These are phyloP conservation scores for Caenorhabditis briggsae DNA, from an alignment of 1,140 invertebrate species.

Conservation along the genomic window DNA sequence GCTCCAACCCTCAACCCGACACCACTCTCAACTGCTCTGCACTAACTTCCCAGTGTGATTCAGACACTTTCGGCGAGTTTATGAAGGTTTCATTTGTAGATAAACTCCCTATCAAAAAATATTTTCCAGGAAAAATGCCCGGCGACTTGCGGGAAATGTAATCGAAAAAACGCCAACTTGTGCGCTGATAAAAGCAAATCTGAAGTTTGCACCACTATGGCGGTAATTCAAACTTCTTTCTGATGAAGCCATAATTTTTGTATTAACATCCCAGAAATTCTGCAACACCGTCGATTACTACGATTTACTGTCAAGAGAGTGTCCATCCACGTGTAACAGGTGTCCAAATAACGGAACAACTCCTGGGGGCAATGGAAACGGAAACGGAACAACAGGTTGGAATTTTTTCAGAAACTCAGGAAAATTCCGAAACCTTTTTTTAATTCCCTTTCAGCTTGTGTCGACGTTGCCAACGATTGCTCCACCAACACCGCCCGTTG, in stretches of 20 bases:
- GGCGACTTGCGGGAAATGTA: slow-evolving; percentile 55
- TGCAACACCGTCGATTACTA: slow-evolving; percentile 52
- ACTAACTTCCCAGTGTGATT: slow-evolving; percentile 32
- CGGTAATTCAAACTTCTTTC: neutral
- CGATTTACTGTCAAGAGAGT: slow-evolving; percentile 8
- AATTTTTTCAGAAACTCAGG: too few relatives aligned
- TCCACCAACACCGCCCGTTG: neutral
- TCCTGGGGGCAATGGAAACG: neutral
- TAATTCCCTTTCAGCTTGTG: neutral
- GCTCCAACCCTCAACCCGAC: slow-evolving; percentile 44
- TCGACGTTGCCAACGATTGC: slow-evolving; percentile 36
- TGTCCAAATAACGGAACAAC: slow-evolving; percentile 55
- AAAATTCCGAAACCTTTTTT: neutral
- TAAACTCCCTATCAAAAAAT: neutral
- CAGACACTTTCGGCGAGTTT: slow-evolving; percentile 5
- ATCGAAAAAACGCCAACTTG: slow-evolving; percentile 46
- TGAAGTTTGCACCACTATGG: slow-evolving; percentile 1
- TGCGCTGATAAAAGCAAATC: slow-evolving; percentile 27
- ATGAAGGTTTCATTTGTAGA: slow-evolving; percentile 11
- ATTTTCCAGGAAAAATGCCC: slow-evolving; percentile 50
- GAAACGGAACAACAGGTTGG: neutral
- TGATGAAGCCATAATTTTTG: neutral
- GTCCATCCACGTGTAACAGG: slow-evolving; percentile 53
- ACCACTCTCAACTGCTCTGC: slow-evolving; percentile 43
- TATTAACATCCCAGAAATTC: neutral